phyloP scores from a whole-genome alignment of 2,113 vertebrate species.

The Anolis sagrei region DNA sequence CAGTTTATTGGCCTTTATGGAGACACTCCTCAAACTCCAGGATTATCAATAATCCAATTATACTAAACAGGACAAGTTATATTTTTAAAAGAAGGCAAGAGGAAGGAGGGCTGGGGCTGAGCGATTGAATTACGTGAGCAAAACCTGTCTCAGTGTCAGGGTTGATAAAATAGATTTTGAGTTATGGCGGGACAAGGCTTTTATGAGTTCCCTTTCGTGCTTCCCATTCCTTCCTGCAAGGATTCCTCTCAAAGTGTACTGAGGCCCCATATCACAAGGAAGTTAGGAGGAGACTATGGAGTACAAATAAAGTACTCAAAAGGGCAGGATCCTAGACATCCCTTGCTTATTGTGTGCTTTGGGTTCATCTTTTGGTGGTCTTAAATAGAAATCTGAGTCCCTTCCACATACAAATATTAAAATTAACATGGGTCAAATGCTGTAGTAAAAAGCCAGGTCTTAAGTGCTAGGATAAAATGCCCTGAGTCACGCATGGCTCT shows the following conservation, averaged over 20 bases:
- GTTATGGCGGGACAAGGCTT: neutral
- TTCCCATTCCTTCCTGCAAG: neutral
- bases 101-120: neutral
- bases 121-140: neutral
- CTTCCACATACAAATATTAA: no score
- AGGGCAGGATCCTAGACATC: no score
- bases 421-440: no score
- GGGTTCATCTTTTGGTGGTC: no score
- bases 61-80: neutral
- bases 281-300: no score
- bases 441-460: no score
- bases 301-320: no score
- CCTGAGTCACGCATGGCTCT: no score
- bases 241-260: neutral
- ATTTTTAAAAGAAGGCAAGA: conserved; percentile 4
- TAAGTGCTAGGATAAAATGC: no score
- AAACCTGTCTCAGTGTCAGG: neutral
- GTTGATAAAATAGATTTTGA: accelerated
- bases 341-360: no score
- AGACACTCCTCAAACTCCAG: conserved; percentile 22
- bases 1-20: neutral
- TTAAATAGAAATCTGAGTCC: no score
- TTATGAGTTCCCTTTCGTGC: accelerated
- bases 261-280: neutral
- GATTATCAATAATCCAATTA: conserved; percentile 37